Conservation (phyloP, 1,140 invertebrate species). For the Meloidogyne exigua region DNA sequence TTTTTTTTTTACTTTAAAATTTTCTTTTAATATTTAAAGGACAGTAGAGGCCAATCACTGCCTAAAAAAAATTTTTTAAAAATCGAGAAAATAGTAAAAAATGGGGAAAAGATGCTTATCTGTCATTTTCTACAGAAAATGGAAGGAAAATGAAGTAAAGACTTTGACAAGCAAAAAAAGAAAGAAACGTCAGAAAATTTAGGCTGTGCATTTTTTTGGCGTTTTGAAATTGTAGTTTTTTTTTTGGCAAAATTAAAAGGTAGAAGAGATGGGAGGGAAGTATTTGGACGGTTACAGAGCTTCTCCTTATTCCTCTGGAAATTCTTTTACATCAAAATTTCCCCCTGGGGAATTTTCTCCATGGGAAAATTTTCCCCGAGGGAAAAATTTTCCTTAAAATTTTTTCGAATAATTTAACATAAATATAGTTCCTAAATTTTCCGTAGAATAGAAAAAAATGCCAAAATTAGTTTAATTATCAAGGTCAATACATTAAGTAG, state of each 20-base stretch:
- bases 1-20: not conserved
- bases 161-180: conserved; percentile 4
- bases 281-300: no score
- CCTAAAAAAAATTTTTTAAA: not conserved
- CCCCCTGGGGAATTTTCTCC: no score
- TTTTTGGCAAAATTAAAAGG: no score
- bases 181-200: not conserved
- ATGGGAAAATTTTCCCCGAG: no score
- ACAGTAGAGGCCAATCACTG: not conserved
- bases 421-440: no score
- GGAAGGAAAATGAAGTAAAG: not conserved
- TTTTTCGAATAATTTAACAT: no score
- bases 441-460: no score
- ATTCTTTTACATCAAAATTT: no score
- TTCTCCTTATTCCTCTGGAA: no score
- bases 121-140: conserved; percentile 1
- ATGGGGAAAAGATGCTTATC: not conserved
- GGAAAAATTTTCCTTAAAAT: no score
- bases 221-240: not conserved
- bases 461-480: not conserved
- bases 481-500: no score
- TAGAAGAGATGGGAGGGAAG: no score
- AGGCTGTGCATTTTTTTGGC: not conserved
- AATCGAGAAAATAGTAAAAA: not conserved
- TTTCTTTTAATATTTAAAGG: not conserved